These are phyloP conservation scores for Platalea minor DNA, from an alignment of 2,797 vertebrate species.

Conservation along the genomic window DNA sequence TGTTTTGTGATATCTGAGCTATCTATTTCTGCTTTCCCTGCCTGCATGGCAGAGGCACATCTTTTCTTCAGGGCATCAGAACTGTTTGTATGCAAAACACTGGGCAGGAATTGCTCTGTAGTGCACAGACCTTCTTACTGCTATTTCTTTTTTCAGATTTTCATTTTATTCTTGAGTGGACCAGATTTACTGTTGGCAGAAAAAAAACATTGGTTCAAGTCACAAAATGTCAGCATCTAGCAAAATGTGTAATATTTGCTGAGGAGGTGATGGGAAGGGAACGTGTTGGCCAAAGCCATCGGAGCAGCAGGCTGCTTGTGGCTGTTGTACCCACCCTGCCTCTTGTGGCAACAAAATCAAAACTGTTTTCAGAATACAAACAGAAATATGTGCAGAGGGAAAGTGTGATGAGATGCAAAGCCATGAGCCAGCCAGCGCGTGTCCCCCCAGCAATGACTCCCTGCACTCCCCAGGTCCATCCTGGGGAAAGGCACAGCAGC, in stretches of 20 bases:
- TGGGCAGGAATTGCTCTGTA: not conserved
- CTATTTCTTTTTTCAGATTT: not conserved
- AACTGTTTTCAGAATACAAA: not conserved
- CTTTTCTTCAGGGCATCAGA: not conserved
- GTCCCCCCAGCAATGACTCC: fast-evolving
- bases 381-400: not conserved
- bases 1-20: not conserved
- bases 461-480: not conserved
- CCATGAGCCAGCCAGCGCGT: fast-evolving
- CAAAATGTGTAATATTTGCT: not conserved
- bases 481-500: not conserved
- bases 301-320: not conserved
- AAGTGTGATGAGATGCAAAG: not conserved
- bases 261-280: not conserved
- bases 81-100: fast-evolving
- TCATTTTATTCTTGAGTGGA: not conserved
- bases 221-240: not conserved
- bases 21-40: not conserved
- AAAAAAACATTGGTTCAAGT: not conserved
- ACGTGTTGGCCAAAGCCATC: not conserved
- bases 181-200: not conserved
- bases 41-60: not conserved
- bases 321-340: not conserved
- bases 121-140: not conserved
- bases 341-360: not conserved